Base-by-base conservation (phyloP, 1,140 invertebrate species). In the Euwallacea similis region DNA sequence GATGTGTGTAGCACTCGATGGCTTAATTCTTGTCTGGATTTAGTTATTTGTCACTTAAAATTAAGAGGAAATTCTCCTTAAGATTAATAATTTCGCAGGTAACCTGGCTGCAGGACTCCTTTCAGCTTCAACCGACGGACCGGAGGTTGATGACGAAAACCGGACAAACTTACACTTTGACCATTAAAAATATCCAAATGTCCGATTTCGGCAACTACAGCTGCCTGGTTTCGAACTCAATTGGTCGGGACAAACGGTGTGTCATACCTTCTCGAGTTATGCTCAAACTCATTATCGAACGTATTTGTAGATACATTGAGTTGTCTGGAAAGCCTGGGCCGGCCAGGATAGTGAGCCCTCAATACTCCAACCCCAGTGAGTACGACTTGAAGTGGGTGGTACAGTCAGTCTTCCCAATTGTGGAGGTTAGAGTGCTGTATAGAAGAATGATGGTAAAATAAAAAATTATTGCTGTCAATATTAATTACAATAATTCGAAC, bases 151-250 rank as follows among this genome's bases (percentile, higher is more conserved):
- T 85, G 82, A 79, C 83, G 61, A 81, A 78, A 55, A 77, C 79
- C 77, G 84, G 82, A 44, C 78, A 80, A 71, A 81, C 80, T 6
- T 80, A 84, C 68, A 81, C 81, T 0, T 74, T 86, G 46, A 83
- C 80, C 50, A 82, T 86, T 21, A 76, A 79, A 10, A 82, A 83
- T 71, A 79, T 85, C 9, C 82, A 84, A 56, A 71, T 79, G 9
- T 77, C 81, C 8, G 85, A 86, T 75, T 86, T 85, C 77, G 84
- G 84, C 8, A 85, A 85, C 70, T 86, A 85, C 82, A 90, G 88
- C 71, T 91, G 90, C 76, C 85, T 87, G 21, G 89, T 89, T 0
- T 86, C 88, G 76, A 92, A 92, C 80, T 87, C 85, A 54, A 83
- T 91, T 47, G 90, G 90, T 42, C 82, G 87, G 2, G 87, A 88